These are phyloP conservation scores for Solenopsis invicta DNA, from an alignment of 1,140 invertebrate genomes.

Conservation along the genomic window DNA sequence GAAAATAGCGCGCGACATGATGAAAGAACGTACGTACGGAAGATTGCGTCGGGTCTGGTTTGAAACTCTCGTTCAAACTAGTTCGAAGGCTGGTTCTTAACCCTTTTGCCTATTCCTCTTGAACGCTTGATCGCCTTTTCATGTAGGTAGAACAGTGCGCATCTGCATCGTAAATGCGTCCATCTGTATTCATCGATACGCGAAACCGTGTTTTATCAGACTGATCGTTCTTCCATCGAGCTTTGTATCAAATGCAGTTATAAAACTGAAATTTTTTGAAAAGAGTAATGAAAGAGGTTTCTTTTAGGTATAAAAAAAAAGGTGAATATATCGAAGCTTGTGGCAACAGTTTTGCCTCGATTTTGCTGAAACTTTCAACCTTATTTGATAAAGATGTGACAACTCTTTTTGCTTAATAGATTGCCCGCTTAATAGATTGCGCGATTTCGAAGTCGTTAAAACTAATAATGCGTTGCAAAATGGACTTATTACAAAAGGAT, in stretches of 20 bases:
- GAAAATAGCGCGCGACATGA: not conserved
- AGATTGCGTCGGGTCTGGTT: not conserved
- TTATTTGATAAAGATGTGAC: not conserved
- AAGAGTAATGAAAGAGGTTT: not conserved
- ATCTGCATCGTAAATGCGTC: not conserved
- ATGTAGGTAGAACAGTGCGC: not conserved
- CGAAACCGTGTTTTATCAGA: not conserved
- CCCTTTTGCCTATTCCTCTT: not conserved
- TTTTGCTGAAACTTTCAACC: not conserved
- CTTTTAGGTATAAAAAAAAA: not conserved
- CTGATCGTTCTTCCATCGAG: not conserved
- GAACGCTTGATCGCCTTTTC: not conserved
- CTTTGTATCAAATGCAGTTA: not conserved
- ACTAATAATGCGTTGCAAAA: not conserved
- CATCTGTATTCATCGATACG: conserved; percentile 24
- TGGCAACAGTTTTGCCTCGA: not conserved
- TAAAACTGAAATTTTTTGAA: not conserved
- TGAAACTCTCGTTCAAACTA: not conserved
- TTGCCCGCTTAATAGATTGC: not conserved
- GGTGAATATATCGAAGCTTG: not conserved
- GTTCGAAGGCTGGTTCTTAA: not conserved
- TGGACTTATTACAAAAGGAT: not conserved
- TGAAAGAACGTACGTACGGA: conserved; percentile 5
- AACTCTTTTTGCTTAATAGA: not conserved
- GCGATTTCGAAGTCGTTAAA: not conserved